Percentiles rank a stretch among this genome's conserved stretches.
Conservation (phyloP, 2,888 invertebrate genomes). For the Melipona beecheii region DNA sequence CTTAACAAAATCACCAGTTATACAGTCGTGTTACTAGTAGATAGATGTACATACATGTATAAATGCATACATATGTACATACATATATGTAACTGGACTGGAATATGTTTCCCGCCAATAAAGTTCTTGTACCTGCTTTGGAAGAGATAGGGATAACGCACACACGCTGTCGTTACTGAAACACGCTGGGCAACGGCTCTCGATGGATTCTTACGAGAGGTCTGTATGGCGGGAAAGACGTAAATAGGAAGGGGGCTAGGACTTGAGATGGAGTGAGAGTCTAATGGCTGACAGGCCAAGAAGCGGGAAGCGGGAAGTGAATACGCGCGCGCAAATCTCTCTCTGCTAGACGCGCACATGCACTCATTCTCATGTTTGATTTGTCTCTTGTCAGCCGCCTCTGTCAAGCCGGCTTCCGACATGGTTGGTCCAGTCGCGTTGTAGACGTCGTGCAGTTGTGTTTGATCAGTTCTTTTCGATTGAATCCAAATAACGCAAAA, state of each 20-base stretch:
- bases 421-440: conserved; percentile 69
- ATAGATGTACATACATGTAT: too few relatives aligned
- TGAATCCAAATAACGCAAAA: neutral
- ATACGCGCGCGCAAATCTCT: conserved; percentile 28
- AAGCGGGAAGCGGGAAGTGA: conserved; percentile 36
- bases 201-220: conserved; percentile 9
- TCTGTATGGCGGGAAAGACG: conserved; percentile 52
- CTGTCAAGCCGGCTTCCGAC: conserved; percentile 73
- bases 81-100: neutral
- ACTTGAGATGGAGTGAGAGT: conserved; percentile 2
- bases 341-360: conserved; percentile 23
- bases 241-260: conserved; percentile 9
- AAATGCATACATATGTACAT: too few relatives aligned
- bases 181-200: conserved; percentile 38
- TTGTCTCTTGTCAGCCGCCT: conserved; percentile 49
- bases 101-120: conserved; percentile 76
- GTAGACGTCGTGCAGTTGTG: conserved; percentile 58
- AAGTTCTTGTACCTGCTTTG: conserved; percentile 30
- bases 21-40: neutral
- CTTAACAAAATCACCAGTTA: neutral
- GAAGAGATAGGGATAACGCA: conserved; percentile 29
- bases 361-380: conserved; percentile 35
- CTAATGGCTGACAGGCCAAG: conserved; percentile 27
- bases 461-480: conserved; percentile 2
- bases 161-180: conserved; percentile 39